Percentiles rank a stretch among this genome's conserved stretches.
These are phyloP conservation scores for Oreortyx pictus DNA, from an alignment of 2,797 vertebrate genomes.

Conservation along the genomic window DNA sequence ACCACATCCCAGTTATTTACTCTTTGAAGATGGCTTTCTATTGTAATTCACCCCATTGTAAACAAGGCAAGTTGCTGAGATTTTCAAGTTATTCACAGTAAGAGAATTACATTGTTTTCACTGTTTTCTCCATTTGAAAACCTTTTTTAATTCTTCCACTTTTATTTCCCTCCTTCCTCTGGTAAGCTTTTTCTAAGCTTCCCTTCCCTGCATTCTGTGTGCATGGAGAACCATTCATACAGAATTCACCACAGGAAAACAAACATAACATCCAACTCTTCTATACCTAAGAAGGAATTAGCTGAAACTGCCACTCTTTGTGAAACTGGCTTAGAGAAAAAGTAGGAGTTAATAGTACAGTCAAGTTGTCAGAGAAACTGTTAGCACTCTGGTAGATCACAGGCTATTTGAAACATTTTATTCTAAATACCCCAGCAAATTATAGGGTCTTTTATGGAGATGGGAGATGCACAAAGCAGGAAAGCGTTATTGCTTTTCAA, in stretches of 20 bases:
- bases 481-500: conserved; percentile 25
- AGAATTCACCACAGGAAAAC: conserved; percentile 55
- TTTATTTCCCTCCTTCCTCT: conserved; percentile 6
- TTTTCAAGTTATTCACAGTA: background rate
- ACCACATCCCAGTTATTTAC: background rate
- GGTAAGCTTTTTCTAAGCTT: conserved; percentile 1
- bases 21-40: background rate
- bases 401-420: conserved; percentile 44
- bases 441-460: background rate
- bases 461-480: background rate
- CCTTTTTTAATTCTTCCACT: background rate
- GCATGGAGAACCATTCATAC: background rate
- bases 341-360: background rate
- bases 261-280: conserved; percentile 32
- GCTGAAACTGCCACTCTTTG: conserved; percentile 54
- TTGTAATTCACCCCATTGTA: background rate
- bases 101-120: background rate
- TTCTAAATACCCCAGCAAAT: conserved; percentile 35
- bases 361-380: conserved; percentile 56
- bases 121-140: background rate
- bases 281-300: conserved; percentile 39
- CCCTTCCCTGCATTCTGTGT: background rate
- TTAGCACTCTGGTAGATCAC: background rate
- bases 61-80: background rate
- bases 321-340: conserved; percentile 17